phyloP scores from a whole-genome alignment of 1,140 invertebrate genomes.

The Drosophila busckii region DNA sequence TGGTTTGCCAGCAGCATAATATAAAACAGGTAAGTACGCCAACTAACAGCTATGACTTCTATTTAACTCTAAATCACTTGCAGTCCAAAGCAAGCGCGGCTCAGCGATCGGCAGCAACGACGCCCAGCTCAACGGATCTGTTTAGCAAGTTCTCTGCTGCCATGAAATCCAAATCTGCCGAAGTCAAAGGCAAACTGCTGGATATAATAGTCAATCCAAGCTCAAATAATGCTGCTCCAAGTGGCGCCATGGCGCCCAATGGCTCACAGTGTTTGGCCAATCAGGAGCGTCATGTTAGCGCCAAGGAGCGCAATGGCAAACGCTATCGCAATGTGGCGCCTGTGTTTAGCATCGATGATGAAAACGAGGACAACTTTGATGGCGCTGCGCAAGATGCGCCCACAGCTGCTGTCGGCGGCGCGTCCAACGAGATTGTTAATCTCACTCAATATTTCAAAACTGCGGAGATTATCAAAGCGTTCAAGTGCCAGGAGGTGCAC shows the following conservation, averaged over 20 bases:
- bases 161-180: slow-evolving; percentile 93
- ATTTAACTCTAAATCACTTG: neutral
- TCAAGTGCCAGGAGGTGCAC: slow-evolving; percentile 94
- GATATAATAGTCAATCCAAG: slow-evolving; percentile 95
- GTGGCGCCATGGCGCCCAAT: slow-evolving; percentile 11
- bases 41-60: neutral
- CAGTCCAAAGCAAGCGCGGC: slow-evolving; percentile 38
- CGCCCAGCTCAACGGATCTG: slow-evolving; percentile 82
- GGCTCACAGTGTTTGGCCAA: slow-evolving; percentile 70
- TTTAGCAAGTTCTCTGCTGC: slow-evolving; percentile 89
- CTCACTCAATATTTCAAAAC: slow-evolving; percentile 88
- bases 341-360: slow-evolving; percentile 97
- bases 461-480: slow-evolving; percentile 90
- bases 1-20: slow-evolving; percentile 84
- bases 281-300: slow-evolving; percentile 88
- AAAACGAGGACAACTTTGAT: slow-evolving; percentile 85
- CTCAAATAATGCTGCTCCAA: slow-evolving; percentile 38
- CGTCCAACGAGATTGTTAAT: slow-evolving; percentile 85
- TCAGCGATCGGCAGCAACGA: slow-evolving; percentile 48
- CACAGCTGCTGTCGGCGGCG: slow-evolving; percentile 70
- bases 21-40: slow-evolving; percentile 38
- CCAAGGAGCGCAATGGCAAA: slow-evolving; percentile 89
- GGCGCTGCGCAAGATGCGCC: slow-evolving; percentile 33
- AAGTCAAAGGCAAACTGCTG: slow-evolving; percentile 94
- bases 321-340: slow-evolving; percentile 93